Conservation (phyloP, 2,797 vertebrate genomes). For the Rhinogobio ventralis region DNA sequence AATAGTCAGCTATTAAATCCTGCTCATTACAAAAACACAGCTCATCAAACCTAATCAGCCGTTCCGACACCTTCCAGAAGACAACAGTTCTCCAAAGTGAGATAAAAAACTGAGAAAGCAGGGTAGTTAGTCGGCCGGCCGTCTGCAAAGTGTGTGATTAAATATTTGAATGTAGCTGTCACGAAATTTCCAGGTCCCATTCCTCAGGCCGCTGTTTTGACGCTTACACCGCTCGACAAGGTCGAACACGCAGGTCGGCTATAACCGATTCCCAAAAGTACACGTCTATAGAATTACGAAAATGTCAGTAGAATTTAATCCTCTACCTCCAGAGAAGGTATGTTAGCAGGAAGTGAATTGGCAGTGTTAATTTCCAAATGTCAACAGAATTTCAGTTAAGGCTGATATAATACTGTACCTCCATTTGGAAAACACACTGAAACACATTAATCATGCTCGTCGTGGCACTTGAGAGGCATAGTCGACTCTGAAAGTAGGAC, state of each 20-base stretch:
- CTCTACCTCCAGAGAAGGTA: constrained; percentile 6
- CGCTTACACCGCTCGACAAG: neutral
- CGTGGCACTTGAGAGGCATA: constrained; percentile 14
- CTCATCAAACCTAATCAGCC: constrained; percentile 57
- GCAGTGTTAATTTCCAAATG: constrained; percentile 24
- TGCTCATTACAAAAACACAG: constrained; percentile 20
- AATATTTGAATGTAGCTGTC: constrained; percentile 26
- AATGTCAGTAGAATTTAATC: constrained; percentile 9
- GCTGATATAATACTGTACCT: constrained; percentile 13
- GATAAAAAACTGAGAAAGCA: neutral
- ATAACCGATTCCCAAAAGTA: neutral
- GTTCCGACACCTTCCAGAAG: constrained; percentile 34
- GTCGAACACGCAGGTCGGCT: neutral
- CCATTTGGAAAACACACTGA: constrained; percentile 26
- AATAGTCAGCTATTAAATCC: constrained; percentile 53
- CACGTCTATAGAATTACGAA: constrained; percentile 29
- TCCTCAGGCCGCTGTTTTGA: neutral
- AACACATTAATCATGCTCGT: constrained; percentile 43
- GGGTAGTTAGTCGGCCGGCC: neutral
- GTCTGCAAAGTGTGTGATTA: constrained; percentile 11
- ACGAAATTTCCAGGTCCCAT: neutral
- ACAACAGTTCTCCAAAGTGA: constrained; percentile 47
- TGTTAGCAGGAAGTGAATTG: neutral
- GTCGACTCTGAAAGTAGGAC: constrained; percentile 44
- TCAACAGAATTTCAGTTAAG: constrained; percentile 28